phyloP scores from a whole-genome alignment of 2,888 invertebrate species.

The Dascillus cervinus region DNA sequence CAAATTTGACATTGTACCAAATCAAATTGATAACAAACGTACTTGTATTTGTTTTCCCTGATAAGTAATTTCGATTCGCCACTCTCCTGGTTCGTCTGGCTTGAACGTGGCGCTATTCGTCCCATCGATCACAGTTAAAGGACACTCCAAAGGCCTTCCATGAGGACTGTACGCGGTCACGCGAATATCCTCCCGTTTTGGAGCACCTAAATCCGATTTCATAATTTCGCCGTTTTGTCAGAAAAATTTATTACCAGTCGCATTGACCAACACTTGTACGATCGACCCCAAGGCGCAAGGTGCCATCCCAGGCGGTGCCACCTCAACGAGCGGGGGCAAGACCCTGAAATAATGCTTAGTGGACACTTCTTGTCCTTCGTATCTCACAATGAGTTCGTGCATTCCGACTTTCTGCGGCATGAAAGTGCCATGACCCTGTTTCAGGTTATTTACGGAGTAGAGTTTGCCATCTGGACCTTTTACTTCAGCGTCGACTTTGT shows the following conservation, averaged over 20 bases:
- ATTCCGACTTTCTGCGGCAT: slow-evolving; percentile 86
- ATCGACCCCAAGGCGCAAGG: slow-evolving; percentile 92
- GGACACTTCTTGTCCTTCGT: slow-evolving; percentile 48
- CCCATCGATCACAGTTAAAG: slow-evolving; percentile 78
- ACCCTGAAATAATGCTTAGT: slow-evolving; percentile 73
- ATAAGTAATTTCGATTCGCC: slow-evolving; percentile 94
- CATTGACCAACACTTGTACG: slow-evolving; percentile 88
- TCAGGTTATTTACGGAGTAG: slow-evolving; percentile 39
- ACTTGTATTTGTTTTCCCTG: slow-evolving; percentile 89
- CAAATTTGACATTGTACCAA: slow-evolving; percentile 1
- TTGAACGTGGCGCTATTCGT: slow-evolving; percentile 94
- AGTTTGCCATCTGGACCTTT: slow-evolving; percentile 38
- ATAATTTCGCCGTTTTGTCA: background rate
- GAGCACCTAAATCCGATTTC: slow-evolving; percentile 51
- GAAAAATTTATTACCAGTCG: slow-evolving; percentile 52
- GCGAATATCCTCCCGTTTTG: slow-evolving; percentile 73
- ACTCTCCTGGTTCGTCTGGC: slow-evolving; percentile 94
- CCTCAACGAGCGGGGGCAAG: slow-evolving; percentile 77
- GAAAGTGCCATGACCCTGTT: slow-evolving; percentile 75
- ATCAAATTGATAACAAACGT: slow-evolving; percentile 4
- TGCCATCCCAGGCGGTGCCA: slow-evolving; percentile 87
- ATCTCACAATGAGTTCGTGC: slow-evolving; percentile 67
- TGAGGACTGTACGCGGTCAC: slow-evolving; percentile 91
- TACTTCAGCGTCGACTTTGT: slow-evolving; percentile 34
- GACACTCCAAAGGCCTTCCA: slow-evolving; percentile 72